Percentiles rank a stretch among this genome's conserved stretches.
phyloP scores from a whole-genome alignment of 2,888 invertebrate species.

The Rugalucina vietnamica region DNA sequence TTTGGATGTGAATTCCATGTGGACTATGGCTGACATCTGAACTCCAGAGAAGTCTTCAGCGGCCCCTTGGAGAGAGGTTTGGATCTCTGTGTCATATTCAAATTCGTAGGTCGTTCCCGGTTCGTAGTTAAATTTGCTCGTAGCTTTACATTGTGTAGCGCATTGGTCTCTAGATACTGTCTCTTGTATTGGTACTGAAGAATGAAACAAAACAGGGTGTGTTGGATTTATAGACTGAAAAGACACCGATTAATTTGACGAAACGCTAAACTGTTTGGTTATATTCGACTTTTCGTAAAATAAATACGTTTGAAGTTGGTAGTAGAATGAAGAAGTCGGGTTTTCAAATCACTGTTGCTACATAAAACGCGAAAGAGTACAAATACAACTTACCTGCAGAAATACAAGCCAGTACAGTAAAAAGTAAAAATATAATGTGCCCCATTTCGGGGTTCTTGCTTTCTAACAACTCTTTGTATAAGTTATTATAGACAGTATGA shows the following conservation, averaged over 20 bases:
- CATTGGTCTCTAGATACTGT: conserved; percentile 57
- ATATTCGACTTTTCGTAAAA: too few species aligned
- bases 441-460: conserved; percentile 60
- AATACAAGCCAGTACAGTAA: conserved; percentile 61
- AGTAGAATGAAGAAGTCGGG: too few species aligned
- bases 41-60: conserved; percentile 84
- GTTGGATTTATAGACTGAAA: too few species aligned
- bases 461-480: too few species aligned
- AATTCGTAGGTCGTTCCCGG: conserved; percentile 92
- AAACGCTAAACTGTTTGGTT: too few species aligned
- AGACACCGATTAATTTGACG: too few species aligned
- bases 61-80: conserved; percentile 89
- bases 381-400: conserved; percentile 59
- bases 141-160: conserved; percentile 73
- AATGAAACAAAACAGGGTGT: too few species aligned
- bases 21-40: conserved; percentile 83
- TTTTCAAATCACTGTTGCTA: too few species aligned
- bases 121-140: conserved; percentile 84
- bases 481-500: too few species aligned
- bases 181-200: conserved; percentile 68
- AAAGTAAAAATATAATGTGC: conserved; percentile 56
- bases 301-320: too few species aligned
- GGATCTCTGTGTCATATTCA: conserved; percentile 89
- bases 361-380: background rate
- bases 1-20: conserved; percentile 82